These are phyloP conservation scores for Oncorhynchus keta DNA, from an alignment of 2,113 vertebrate genomes.

Conservation along the genomic window DNA sequence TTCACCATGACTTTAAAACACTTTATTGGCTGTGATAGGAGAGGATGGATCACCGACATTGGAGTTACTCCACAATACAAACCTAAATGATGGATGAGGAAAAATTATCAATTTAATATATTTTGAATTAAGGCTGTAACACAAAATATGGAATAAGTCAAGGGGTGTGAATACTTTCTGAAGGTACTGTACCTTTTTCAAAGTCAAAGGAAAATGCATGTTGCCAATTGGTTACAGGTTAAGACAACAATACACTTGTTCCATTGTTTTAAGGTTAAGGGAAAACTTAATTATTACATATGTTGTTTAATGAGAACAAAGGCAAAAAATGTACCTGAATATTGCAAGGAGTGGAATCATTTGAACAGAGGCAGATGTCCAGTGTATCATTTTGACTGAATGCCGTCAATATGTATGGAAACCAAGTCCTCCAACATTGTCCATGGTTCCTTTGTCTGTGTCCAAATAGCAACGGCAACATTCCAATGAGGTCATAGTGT, in stretches of 20 bases:
- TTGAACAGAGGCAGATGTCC: slow-evolving; percentile 21
- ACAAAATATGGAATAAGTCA: too few species aligned
- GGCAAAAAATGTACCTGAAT: slow-evolving; percentile 8
- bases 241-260: slow-evolving; percentile 1
- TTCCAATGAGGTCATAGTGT: slow-evolving; percentile 54
- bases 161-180: too few species aligned
- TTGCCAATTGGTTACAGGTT: background rate
- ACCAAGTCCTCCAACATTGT: slow-evolving; percentile 6
- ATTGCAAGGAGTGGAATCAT: slow-evolving; percentile 18
- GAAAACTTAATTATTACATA: slow-evolving; percentile 13
- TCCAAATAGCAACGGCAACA: slow-evolving; percentile 36
- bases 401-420: slow-evolving; percentile 12
- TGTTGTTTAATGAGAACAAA: slow-evolving; percentile 5
- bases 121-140: too few species aligned
- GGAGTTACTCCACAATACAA: too few species aligned
- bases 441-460: slow-evolving; percentile 5
- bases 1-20: too few species aligned
- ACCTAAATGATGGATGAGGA: too few species aligned
- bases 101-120: too few species aligned
- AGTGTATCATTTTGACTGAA: slow-evolving; percentile 14
- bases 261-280: slow-evolving; percentile 24
- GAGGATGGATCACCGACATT: too few species aligned
- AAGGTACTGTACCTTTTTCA: too few species aligned
- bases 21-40: too few species aligned
- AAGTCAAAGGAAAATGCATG: background rate